Conservation (phyloP, 2,888 invertebrate species). For the Tetrapedia diversipes region DNA sequence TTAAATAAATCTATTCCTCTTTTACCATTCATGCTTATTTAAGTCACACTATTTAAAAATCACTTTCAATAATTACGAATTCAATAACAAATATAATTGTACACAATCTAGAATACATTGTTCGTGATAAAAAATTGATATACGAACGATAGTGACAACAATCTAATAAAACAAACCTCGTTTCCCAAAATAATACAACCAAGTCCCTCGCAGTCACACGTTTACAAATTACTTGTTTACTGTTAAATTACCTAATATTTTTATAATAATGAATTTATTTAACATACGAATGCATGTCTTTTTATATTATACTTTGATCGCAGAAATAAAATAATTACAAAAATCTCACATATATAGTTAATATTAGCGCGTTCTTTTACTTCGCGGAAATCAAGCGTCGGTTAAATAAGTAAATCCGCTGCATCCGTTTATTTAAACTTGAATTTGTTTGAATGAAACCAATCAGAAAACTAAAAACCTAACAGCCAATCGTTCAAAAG, state of each 20-base stretch:
- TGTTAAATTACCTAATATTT: constrained; percentile 36
- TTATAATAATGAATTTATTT: constrained; percentile 25
- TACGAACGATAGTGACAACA: constrained; percentile 39
- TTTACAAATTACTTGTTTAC: constrained; percentile 17
- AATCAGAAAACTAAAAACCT: not conserved
- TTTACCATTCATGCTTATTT: constrained; percentile 14
- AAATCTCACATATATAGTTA: too few relatives aligned
- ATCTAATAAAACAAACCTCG: constrained; percentile 47
- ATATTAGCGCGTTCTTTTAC: not conserved
- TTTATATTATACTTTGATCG: too few relatives aligned
- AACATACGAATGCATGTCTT: constrained; percentile 5
- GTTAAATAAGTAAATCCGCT: constrained; percentile 38
- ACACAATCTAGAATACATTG: not conserved
- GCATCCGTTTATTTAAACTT: constrained; percentile 41
- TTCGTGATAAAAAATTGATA: constrained; percentile 26
- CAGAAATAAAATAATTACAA: too few relatives aligned
- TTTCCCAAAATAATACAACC: constrained; percentile 21
- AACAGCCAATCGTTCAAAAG: constrained; percentile 4
- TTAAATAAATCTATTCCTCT: not conserved
- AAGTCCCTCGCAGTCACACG: constrained; percentile 33
- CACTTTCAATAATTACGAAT: not conserved
- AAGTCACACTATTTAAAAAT: not conserved
- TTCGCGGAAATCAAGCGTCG: constrained; percentile 1
- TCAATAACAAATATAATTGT: not conserved
- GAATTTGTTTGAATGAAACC: constrained; percentile 20